A percentile compares a stretch with the other conserved stretches of the same genome.
Conservation (phyloP, 2,888 invertebrate genomes). For the Ornithoptera alexandrae region DNA sequence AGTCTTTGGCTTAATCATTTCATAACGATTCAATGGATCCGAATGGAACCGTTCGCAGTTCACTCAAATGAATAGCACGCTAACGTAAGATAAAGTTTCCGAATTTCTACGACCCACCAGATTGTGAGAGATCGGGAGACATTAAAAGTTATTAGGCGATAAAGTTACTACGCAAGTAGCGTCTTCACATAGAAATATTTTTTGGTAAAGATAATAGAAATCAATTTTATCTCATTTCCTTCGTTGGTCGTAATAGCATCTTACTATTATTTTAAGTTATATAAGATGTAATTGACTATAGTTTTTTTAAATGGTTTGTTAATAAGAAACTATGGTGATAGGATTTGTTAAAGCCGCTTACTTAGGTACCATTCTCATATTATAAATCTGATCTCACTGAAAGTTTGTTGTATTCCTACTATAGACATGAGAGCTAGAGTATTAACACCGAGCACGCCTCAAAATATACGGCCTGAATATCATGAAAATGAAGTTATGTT, state of each 20-base stretch:
- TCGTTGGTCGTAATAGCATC: slow-evolving; percentile 1
- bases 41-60: slow-evolving; percentile 27
- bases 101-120: slow-evolving; percentile 29
- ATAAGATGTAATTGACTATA: too few relatives aligned
- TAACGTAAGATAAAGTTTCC: slow-evolving; percentile 30
- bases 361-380: too few relatives aligned
- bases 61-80: slow-evolving; percentile 24
- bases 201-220: slow-evolving; percentile 14
- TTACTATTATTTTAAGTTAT: background rate
- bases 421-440: too few relatives aligned
- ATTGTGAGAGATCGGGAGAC: slow-evolving; percentile 30
- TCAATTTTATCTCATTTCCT: slow-evolving; percentile 12
- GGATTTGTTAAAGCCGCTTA: too few relatives aligned
- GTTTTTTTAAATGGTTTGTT: too few relatives aligned
- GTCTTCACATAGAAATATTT: slow-evolving; percentile 23
- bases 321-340: too few relatives aligned
- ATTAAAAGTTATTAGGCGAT: slow-evolving; percentile 31
- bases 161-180: slow-evolving; percentile 29
- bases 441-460: too few relatives aligned
- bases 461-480: too few relatives aligned
- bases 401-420: too few relatives aligned
- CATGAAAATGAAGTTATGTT: too few relatives aligned
- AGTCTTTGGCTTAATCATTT: slow-evolving; percentile 23
- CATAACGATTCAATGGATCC: slow-evolving; percentile 27
- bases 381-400: too few relatives aligned